phyloP scores from a whole-genome alignment of 2,113 vertebrate species.

The Melanerpes aurifrons region DNA sequence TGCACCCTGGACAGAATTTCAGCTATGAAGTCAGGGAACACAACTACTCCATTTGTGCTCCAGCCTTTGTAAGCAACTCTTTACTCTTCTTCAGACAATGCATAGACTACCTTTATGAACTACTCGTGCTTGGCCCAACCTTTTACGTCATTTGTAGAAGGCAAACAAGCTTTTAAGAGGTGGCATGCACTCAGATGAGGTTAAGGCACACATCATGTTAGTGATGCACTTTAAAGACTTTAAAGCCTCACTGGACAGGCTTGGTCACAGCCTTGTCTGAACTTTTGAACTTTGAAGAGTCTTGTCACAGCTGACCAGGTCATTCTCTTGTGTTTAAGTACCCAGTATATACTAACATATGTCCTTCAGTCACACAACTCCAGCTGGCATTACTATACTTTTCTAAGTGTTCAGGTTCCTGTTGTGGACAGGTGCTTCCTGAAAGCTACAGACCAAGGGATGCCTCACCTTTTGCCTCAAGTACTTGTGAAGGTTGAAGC shows the following conservation, averaged over 20 bases:
- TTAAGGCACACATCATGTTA: neutral
- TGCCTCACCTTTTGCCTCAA: neutral
- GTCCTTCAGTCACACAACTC: neutral
- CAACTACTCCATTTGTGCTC: neutral
- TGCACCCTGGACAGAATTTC: neutral
- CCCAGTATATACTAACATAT: neutral
- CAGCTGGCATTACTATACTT: neutral
- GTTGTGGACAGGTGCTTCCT: slow-evolving; percentile 39
- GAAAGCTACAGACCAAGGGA: neutral
- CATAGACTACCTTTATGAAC: neutral
- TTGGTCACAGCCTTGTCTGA: neutral
- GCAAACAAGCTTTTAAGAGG: neutral
- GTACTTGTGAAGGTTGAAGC: neutral
- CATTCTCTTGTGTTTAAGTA: neutral
- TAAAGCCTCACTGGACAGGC: neutral
- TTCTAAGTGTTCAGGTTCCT: neutral
- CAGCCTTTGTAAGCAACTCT: neutral
- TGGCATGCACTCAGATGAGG: neutral
- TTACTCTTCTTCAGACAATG: neutral
- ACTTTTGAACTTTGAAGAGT: neutral
- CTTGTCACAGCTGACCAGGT: neutral
- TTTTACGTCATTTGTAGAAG: neutral
- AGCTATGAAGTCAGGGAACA: neutral
- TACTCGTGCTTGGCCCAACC: neutral
- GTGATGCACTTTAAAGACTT: neutral